Percentiles rank a stretch among this genome's conserved stretches.
Evolutionary conservation across 1,140 invertebrate genomes (phyloP).

Genomic region (Drosophila bocki): DNA sequence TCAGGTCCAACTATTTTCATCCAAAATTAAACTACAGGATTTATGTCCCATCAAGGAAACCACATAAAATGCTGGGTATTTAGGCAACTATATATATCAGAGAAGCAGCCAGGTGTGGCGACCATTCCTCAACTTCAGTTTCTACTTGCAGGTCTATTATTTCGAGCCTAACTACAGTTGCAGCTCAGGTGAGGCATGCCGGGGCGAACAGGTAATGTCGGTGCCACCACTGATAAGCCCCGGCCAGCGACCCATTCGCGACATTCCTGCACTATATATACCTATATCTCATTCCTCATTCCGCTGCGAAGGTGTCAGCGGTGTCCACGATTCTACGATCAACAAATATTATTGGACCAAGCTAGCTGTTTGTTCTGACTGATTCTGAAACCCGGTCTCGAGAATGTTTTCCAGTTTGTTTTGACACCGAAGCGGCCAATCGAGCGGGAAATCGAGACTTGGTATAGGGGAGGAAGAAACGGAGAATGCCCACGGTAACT

Average conservation of each 20-base stretch:
- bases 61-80: neutral
- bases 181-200: slow-evolving; percentile 16
- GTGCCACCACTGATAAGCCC: slow-evolving; percentile 41
- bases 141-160: slow-evolving; percentile 6
- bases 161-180: neutral
- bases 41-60: neutral
- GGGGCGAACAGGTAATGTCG: slow-evolving; percentile 33
- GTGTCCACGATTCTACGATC: slow-evolving; percentile 37
- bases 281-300: slow-evolving; percentile 22
- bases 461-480: neutral
- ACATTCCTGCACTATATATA: slow-evolving; percentile 30
- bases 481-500: slow-evolving; percentile 27
- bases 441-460: slow-evolving; percentile 38
- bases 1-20: no score
- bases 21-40: neutral
- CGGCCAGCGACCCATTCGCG: slow-evolving; percentile 40
- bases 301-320: slow-evolving; percentile 33
- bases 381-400: slow-evolving; percentile 32
- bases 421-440: slow-evolving; percentile 69
- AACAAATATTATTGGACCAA: slow-evolving; percentile 52
- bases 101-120: neutral
- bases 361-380: slow-evolving; percentile 34
- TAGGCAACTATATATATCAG: neutral
- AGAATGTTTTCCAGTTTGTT: slow-evolving; percentile 53
- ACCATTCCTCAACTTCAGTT: slow-evolving; percentile 6